Evolutionary conservation across 2,113 vertebrate species (phyloP).

Genomic region (Vidua macroura): DNA sequence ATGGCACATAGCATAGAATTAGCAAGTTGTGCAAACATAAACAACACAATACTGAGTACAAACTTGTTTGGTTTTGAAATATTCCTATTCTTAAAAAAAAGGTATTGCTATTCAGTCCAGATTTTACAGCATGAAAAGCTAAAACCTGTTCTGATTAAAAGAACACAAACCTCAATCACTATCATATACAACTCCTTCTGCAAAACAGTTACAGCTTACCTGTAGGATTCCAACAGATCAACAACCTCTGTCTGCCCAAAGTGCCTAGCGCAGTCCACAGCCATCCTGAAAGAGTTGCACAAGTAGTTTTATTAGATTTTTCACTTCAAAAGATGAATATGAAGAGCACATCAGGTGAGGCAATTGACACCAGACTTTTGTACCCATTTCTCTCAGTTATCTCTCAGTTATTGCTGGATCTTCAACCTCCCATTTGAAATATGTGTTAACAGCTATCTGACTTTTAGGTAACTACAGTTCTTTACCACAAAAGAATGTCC

Average conservation of each 20-base stretch:
- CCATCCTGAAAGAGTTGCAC: constrained; percentile 79
- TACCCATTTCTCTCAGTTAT: neutral
- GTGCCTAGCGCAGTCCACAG: constrained; percentile 89
- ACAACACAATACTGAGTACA: neutral
- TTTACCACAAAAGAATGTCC: neutral
- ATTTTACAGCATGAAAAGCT: neutral
- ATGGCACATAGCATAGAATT: neutral
- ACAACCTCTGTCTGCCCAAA: constrained; percentile 86
- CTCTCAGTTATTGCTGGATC: neutral
- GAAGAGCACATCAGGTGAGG: neutral
- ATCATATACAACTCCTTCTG: neutral
- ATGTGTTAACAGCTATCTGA: neutral
- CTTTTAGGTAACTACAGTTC: neutral
- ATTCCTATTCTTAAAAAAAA: neutral
- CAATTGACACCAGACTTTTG: neutral
- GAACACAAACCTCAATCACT: neutral
- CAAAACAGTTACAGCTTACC: constrained; percentile 70
- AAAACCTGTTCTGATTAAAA: neutral
- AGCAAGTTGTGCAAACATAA: neutral
- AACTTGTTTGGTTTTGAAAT: neutral
- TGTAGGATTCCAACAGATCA: constrained; percentile 87
- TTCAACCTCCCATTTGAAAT: neutral
- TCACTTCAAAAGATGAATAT: neutral
- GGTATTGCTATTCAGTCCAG: neutral
- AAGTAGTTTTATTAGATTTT: neutral